phyloP scores from a whole-genome alignment of 2,113 vertebrate genomes.

The Potamarius usumacintae region DNA sequence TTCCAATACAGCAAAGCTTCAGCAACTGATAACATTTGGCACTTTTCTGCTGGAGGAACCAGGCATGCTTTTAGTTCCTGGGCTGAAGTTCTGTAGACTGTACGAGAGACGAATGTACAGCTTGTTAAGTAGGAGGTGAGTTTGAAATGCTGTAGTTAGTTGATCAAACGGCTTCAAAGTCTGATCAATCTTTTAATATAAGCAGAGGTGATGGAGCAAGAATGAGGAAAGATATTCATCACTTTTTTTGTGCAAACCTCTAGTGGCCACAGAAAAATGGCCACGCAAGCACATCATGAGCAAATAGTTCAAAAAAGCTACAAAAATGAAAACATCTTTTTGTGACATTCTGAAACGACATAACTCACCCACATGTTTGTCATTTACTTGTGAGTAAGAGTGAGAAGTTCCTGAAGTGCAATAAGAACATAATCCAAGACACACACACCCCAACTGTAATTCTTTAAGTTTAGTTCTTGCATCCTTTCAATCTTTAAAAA shows the following conservation, averaged over 20 bases:
- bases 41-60: not conserved
- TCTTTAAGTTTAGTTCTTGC: not conserved
- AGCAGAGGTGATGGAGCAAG: too few species aligned
- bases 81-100: not conserved
- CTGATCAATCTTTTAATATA: not conserved
- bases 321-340: not conserved
- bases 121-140: too few species aligned
- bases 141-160: not conserved
- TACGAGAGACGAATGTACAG: too few species aligned
- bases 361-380: not conserved
- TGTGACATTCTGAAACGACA: not conserved
- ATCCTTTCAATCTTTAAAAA: not conserved
- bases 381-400: not conserved
- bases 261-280: too few species aligned
- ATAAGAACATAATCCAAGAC: not conserved
- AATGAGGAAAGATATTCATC: too few species aligned
- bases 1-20: not conserved
- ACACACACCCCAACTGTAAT: too few species aligned
- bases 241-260: too few species aligned
- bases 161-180: not conserved
- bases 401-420: not conserved
- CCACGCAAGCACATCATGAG: not conserved
- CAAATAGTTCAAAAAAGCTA: not conserved
- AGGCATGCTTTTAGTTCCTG: not conserved
- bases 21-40: not conserved